Evolutionary conservation across 2,113 vertebrate genomes (phyloP).

Genomic region (Trematocara stigmaticum): DNA sequence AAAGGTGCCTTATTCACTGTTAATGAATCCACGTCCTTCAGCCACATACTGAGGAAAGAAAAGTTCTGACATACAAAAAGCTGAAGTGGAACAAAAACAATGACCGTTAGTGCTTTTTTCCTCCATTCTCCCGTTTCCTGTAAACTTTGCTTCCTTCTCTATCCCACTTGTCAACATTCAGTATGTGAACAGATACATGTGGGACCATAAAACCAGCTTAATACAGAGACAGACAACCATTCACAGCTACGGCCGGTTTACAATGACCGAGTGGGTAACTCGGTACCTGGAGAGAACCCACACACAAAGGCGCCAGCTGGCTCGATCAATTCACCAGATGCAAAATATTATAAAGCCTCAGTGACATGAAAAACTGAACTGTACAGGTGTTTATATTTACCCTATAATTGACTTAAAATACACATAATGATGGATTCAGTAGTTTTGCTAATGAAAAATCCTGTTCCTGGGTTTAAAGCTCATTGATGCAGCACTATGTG

Average conservation of each 20-base stretch:
- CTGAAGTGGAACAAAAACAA: not conserved
- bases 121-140: not conserved
- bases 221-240: not conserved
- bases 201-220: not conserved
- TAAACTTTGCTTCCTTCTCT: not conserved
- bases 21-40: not conserved
- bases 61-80: not conserved
- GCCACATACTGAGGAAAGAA: not conserved
- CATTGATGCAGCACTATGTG: not conserved
- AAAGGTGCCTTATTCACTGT: not conserved
- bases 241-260: not conserved
- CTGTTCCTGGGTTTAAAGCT: not conserved
- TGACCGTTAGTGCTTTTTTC: not conserved
- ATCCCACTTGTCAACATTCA: not conserved
- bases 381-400: not conserved
- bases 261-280: not conserved
- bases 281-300: not conserved
- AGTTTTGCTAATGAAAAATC: not conserved
- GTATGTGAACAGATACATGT: not conserved
- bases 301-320: not conserved
- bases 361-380: accelerated
- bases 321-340: not conserved
- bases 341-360: not conserved
- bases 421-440: not conserved
- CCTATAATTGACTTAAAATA: not conserved